Evolutionary conservation across 2,113 vertebrate species (phyloP), one percentile per base, ranked within the genome.

Genomic region (Prochilodus magdalenae): DNA sequence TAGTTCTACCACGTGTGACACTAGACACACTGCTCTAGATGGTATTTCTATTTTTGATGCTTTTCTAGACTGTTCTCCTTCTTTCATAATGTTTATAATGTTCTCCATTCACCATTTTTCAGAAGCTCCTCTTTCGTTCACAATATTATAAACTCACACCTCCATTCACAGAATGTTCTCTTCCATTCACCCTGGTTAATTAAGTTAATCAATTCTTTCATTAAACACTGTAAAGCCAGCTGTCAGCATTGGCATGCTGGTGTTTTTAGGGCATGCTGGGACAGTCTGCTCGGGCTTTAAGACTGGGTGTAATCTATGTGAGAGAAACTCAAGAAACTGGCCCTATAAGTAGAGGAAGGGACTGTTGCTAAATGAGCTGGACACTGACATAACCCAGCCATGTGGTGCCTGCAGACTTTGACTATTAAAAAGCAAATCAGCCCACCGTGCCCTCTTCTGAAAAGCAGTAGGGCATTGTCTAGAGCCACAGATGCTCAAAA

Each of bases 341-440:
- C n/a, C 24, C 5, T 13, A 26, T 60, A 4, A 24, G n/a, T 12
- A 4, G 24, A n/a, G 22, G n/a, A 10, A 65, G 40, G 13, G 24
- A 36, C 29, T 5, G 24, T 27, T 51, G 5, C 47, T 36, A 14
- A 40, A 67, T 33, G 62, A 36, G 16, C 8, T 27, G 7, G 51
- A 62, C 16, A 27, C 47, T 67, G 73, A 26, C 73, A 63, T 76
- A 47, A 74, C 27, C 33, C 76, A 33, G 4, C 76, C 75, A 72
- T 69, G 79, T 81, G 70, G 57, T 78, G 57, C 60, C 59, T 62
- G 36, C 55, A 55, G 63, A 65, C 24, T 62, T 49, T 75, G 27
- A 73, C 53, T 44, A 72, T 26, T 16, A 65, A 24, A 70, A 73
- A 13, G 27, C 33, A 53, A 74, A 74, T 79, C 65, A 62, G 44